These are phyloP conservation scores for Anisognathus igniventris DNA, from an alignment of 2,797 vertebrate genomes.

Conservation along the genomic window DNA sequence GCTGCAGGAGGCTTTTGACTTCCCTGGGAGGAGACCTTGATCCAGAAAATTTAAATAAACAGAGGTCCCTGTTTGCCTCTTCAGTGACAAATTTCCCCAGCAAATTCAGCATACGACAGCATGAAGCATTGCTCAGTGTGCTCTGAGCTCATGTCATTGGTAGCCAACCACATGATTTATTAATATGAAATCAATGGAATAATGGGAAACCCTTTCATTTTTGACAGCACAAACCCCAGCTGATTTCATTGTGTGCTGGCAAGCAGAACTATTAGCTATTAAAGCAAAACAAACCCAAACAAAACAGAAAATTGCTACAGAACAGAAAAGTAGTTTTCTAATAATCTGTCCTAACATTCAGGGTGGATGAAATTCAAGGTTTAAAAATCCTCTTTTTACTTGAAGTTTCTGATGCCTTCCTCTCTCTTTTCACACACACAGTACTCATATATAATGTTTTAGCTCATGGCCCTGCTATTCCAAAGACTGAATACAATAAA, in stretches of 20 bases:
- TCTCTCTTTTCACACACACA: not conserved
- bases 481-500: not conserved
- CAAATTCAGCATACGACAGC: not conserved
- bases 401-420: not conserved
- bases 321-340: not conserved
- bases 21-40: not conserved
- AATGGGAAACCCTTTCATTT: slow-evolving; percentile 3
- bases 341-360: not conserved
- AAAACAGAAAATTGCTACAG: not conserved
- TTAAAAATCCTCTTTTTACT: not conserved
- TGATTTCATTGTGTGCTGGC: slow-evolving; percentile 7
- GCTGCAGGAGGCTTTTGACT: not conserved
- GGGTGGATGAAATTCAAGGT: not conserved
- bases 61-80: not conserved
- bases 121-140: not conserved
- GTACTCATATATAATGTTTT: not conserved
- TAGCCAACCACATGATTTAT: not conserved
- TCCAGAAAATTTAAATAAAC: not conserved
- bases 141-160: slow-evolving; percentile 1
- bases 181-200: slow-evolving; percentile 6
- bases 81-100: not conserved
- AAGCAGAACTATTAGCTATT: not conserved
- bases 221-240: not conserved
- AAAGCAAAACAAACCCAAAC: not conserved
- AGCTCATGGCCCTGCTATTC: not conserved